Evolutionary conservation across 2,888 invertebrate species (phyloP).

Genomic region (Furcula furcula): DNA sequence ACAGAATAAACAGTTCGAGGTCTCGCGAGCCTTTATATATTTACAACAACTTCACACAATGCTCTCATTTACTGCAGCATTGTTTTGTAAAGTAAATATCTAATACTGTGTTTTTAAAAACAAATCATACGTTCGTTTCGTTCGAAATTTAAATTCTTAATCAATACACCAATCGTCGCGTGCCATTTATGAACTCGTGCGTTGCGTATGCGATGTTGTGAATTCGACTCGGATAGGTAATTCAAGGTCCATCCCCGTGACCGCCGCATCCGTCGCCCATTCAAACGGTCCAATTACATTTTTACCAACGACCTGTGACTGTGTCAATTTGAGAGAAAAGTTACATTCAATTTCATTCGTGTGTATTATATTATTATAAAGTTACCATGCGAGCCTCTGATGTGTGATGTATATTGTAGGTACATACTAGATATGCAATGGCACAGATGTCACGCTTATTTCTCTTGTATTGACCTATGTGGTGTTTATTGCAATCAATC

Average conservation of each 20-base stretch:
- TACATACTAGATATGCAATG: too few species aligned
- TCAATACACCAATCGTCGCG: slow-evolving; percentile 8
- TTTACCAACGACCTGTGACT: slow-evolving; percentile 14
- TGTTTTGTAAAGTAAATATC: slow-evolving; percentile 1
- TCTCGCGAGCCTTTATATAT: slow-evolving; percentile 65
- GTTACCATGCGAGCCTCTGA: too few species aligned
- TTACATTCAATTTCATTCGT: background rate
- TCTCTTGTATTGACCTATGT: too few species aligned
- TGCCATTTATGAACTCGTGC: slow-evolving; percentile 36
- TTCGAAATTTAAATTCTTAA: background rate
- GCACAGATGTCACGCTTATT: too few species aligned
- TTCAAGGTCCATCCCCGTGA: slow-evolving; percentile 68
- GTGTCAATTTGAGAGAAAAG: slow-evolving; percentile 11
- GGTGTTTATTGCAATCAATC: too few species aligned
- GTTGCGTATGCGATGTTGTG: slow-evolving; percentile 50
- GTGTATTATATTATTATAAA: background rate
- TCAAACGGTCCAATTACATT: slow-evolving; percentile 40
- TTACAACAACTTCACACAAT: slow-evolving; percentile 47
- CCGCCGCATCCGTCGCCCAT: slow-evolving; percentile 60
- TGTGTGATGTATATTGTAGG: background rate
- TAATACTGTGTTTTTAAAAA: background rate
- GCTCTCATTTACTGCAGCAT: slow-evolving; percentile 14
- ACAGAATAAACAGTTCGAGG: slow-evolving; percentile 72
- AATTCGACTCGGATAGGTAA: slow-evolving; percentile 60
- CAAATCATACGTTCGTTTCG: background rate